Percentiles rank a stretch among this genome's conserved stretches.
phyloP scores from a whole-genome alignment of 2,888 invertebrate species.

The Mermis nigrescens region DNA sequence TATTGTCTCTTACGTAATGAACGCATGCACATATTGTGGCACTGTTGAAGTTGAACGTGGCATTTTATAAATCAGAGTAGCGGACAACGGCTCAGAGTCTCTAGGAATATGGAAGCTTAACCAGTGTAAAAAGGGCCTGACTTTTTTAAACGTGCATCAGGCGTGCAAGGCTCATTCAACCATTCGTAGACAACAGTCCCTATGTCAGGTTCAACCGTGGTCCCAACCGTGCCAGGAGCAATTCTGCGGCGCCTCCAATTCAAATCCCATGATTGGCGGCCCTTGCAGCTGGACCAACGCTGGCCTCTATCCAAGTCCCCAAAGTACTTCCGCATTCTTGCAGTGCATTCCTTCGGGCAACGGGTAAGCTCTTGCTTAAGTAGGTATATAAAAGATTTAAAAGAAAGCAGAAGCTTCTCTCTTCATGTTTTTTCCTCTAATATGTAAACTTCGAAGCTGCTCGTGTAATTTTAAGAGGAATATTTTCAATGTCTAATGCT shows the following conservation, averaged over 20 bases:
- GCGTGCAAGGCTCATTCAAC: not conserved
- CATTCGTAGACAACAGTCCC: not conserved
- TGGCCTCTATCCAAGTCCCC: slow-evolving; percentile 18
- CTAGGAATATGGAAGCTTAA: not conserved
- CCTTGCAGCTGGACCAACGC: slow-evolving; percentile 25
- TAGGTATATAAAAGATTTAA: too few species aligned
- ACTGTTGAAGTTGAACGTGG: too few species aligned
- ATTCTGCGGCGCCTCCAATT: slow-evolving; percentile 11
- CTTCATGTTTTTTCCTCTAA: too few species aligned
- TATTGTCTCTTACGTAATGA: too few species aligned
- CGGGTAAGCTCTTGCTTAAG: slow-evolving; percentile 11
- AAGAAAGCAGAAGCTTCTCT: too few species aligned
- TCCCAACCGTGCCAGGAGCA: not conserved
- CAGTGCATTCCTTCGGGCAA: slow-evolving; percentile 22
- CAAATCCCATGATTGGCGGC: slow-evolving; percentile 17
- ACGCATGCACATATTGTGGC: too few species aligned
- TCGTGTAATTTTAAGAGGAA: too few species aligned
- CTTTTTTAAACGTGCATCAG: not conserved
- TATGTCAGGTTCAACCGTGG: not conserved
- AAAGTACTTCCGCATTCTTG: slow-evolving; percentile 21
- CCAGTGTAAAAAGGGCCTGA: not conserved
- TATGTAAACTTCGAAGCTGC: too few species aligned
- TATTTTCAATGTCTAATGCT: too few species aligned
- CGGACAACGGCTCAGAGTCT: too few species aligned
- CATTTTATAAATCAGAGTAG: too few species aligned